Conservation (phyloP, 2,888 invertebrate genomes). For the Ligdia adustata region DNA sequence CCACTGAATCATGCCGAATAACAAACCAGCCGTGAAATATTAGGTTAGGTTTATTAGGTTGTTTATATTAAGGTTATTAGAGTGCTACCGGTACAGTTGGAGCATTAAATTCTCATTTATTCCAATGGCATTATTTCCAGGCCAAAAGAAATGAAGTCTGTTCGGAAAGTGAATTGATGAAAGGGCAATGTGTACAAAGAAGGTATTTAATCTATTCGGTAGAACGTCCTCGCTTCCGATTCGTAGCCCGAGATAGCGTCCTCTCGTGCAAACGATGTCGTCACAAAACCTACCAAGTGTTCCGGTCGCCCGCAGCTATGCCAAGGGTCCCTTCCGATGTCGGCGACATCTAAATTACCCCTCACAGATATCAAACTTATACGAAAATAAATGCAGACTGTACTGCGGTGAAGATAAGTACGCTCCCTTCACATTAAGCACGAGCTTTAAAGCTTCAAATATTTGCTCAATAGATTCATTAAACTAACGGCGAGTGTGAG, state of each 20-base stretch:
- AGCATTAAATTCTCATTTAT: constrained; percentile 30
- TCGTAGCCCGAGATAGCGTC: constrained; percentile 42
- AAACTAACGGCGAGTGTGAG: constrained; percentile 29
- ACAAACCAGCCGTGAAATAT: constrained; percentile 36
- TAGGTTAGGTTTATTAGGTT: constrained; percentile 34
- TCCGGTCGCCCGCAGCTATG: constrained; percentile 53
- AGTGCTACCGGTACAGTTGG: constrained; percentile 15
- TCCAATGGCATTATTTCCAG: constrained; percentile 16
- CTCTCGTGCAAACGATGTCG: constrained; percentile 51
- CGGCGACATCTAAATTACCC: constrained; percentile 43
- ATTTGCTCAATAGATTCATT: constrained; percentile 18
- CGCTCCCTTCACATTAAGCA: constrained; percentile 31
- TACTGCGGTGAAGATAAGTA: constrained; percentile 32
- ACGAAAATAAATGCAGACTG: constrained; percentile 33
- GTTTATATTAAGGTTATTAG: constrained; percentile 26
- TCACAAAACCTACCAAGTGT: constrained; percentile 45
- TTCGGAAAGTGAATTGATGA: constrained; percentile 4
- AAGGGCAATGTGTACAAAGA: too few species aligned
- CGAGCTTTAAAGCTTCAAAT: constrained; percentile 26
- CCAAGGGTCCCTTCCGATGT: constrained; percentile 51
- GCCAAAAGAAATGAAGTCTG: constrained; percentile 1
- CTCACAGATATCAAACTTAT: constrained; percentile 15
- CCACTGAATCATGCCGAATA: constrained; percentile 38
- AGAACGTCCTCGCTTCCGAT: constrained; percentile 45
- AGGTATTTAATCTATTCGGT: constrained; percentile 51